phyloP scores from a whole-genome alignment of 2,113 vertebrate genomes.

The Chloebia gouldiae region DNA sequence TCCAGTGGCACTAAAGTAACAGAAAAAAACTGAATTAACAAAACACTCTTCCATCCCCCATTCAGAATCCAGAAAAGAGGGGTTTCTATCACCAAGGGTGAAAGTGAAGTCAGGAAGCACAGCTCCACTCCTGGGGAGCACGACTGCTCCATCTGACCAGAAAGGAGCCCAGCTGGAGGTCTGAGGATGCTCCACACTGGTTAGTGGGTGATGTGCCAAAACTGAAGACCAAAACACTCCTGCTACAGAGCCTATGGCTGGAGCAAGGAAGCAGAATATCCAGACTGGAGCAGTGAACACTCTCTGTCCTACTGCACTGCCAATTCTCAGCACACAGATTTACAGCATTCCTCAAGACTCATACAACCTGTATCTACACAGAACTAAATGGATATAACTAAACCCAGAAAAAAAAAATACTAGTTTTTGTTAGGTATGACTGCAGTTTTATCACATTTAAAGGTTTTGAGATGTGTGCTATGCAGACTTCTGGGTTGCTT shows the following conservation, averaged over 20 bases:
- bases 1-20: not conserved
- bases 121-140: not conserved
- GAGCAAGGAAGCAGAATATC: not conserved
- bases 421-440: not conserved
- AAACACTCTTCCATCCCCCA: not conserved
- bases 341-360: not conserved
- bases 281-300: not conserved
- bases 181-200: not conserved
- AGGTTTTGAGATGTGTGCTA: not conserved
- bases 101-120: not conserved
- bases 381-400: not conserved
- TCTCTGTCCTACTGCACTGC: not conserved
- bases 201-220: not conserved
- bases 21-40: not conserved
- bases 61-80: not conserved
- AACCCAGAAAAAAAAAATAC: not conserved
- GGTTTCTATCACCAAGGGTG: not conserved
- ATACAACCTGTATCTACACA: not conserved
- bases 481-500: not conserved
- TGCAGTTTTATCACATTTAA: not conserved
- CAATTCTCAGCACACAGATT: not conserved
- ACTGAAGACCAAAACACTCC: not conserved
- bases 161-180: not conserved
- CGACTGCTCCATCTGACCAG: not conserved
- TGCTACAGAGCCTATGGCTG: not conserved